These are phyloP conservation scores for Watsonalla binaria DNA, from an alignment of 2,888 invertebrate genomes.

Conservation along the genomic window DNA sequence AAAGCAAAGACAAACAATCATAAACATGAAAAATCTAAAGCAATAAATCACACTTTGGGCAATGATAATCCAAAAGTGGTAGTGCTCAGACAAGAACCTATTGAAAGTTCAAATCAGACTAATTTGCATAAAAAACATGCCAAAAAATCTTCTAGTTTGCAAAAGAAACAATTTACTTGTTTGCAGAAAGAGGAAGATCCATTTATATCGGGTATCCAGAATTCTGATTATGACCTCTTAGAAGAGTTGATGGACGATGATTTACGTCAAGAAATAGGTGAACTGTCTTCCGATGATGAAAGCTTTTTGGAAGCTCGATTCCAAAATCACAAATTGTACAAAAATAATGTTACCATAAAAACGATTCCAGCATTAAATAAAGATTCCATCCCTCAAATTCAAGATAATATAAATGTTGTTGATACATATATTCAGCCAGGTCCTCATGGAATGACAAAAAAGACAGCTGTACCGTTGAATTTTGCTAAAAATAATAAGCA, in stretches of 20 bases:
- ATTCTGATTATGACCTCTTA: constrained; percentile 63
- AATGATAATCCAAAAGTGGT: neutral
- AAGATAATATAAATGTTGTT: neutral
- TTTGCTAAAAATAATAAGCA: neutral
- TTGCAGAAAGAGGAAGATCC: constrained; percentile 38
- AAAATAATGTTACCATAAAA: constrained; percentile 10
- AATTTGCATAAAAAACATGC: neutral
- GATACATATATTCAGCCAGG: neutral
- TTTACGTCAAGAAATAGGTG: constrained; percentile 63
- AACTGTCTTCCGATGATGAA: constrained; percentile 62
- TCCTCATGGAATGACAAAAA: neutral
- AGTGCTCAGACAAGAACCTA: too few relatives aligned
- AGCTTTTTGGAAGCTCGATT: constrained; percentile 23
- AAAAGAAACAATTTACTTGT: constrained; percentile 22
- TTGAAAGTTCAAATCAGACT: neutral
- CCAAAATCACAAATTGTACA: constrained; percentile 20
- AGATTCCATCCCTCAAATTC: neutral
- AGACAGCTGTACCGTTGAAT: neutral
- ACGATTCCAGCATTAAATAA: neutral
- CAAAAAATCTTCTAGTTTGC: constrained; percentile 1
- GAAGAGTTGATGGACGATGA: constrained; percentile 71
- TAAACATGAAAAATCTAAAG: neutral
- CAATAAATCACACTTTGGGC: neutral
- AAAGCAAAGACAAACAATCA: neutral
- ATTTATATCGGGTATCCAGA: constrained; percentile 54